Conservation (phyloP, 1,140 invertebrate genomes). For the Brachionus manjavacas region DNA sequence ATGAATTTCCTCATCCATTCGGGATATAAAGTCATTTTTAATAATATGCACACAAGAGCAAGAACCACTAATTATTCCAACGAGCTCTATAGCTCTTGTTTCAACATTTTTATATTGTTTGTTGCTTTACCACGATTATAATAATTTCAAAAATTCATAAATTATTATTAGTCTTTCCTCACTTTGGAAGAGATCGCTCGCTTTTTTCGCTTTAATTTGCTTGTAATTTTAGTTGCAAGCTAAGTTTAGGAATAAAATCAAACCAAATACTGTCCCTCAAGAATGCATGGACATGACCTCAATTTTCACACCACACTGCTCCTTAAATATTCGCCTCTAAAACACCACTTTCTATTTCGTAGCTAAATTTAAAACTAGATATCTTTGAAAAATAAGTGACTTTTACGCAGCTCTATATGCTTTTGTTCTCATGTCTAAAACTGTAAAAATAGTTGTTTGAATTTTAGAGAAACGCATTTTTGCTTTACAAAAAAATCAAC, state of each 20-base stretch:
- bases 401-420: not conserved
- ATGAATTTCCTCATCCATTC: not conserved
- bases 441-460: not conserved
- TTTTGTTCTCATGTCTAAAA: not conserved
- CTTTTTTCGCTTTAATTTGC: not conserved
- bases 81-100: not conserved
- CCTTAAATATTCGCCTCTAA: not conserved
- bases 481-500: not conserved
- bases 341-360: constrained; percentile 6
- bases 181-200: not conserved
- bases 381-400: not conserved
- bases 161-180: constrained; percentile 23
- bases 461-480: not conserved
- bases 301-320: not conserved
- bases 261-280: not conserved
- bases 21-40: not conserved
- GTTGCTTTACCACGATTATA: not conserved
- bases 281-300: not conserved
- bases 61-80: not conserved
- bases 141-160: constrained; percentile 31
- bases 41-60: not conserved
- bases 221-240: not conserved
- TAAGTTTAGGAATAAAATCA: not conserved
- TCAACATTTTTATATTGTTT: not conserved
- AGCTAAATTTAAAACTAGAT: not conserved